phyloP scores from a whole-genome alignment of 2,888 invertebrate species.

The Eurois occulta region DNA sequence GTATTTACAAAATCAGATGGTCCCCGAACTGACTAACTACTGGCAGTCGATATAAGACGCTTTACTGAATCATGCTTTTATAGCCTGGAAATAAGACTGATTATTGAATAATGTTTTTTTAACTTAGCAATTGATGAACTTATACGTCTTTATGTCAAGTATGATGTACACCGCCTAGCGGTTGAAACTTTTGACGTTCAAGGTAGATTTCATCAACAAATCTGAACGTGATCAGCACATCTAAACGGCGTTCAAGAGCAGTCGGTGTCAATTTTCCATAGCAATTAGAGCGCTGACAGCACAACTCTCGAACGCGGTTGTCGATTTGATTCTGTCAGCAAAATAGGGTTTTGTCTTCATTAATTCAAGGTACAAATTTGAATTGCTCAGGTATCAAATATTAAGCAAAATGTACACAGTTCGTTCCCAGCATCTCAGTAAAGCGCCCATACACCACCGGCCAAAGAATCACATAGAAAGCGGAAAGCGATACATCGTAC shows the following conservation, averaged over 20 bases:
- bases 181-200: neutral
- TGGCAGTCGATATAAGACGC: constrained; percentile 30
- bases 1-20: constrained; percentile 74
- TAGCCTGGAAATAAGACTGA: neutral
- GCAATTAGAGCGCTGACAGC: neutral
- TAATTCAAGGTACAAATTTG: neutral
- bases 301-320: neutral
- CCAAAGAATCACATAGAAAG: constrained; percentile 64
- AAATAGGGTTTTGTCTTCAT: neutral
- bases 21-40: constrained; percentile 72
- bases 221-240: neutral
- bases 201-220: neutral
- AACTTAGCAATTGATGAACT: neutral
- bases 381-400: constrained; percentile 1
- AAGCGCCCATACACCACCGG: constrained; percentile 43
- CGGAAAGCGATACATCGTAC: constrained; percentile 61
- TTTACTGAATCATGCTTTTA: constrained; percentile 35
- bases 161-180: neutral
- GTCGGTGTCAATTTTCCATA: neutral
- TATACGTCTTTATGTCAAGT: neutral
- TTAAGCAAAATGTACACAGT: constrained; percentile 16
- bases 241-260: neutral
- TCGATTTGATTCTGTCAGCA: neutral
- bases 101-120: neutral
- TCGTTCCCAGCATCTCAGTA: constrained; percentile 20